Percentiles rank a stretch among this genome's conserved stretches.
Evolutionary conservation across 2,797 vertebrate species (phyloP).

Genomic region (Micrastur ruficollis): DNA sequence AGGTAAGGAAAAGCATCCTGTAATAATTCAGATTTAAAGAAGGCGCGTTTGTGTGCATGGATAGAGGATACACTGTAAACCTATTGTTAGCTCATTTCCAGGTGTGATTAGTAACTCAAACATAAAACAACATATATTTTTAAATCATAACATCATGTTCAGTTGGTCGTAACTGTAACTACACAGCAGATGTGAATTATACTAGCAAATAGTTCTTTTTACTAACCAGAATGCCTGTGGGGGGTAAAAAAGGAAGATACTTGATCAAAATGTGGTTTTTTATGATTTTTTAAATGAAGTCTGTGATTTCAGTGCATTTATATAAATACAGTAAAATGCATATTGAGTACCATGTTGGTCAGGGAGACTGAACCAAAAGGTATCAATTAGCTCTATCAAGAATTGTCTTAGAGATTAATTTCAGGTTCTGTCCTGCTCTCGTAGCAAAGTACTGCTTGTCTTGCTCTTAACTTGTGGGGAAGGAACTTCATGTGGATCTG

Average conservation of each 20-base stretch:
- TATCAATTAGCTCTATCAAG: not conserved
- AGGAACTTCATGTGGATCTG: not conserved
- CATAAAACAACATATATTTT: not conserved
- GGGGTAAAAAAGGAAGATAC: not conserved
- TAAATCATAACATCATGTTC: not conserved
- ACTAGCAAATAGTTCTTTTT: not conserved
- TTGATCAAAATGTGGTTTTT: not conserved
- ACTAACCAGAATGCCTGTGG: not conserved
- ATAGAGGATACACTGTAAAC: not conserved
- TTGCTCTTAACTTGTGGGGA: not conserved
- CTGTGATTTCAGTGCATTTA: not conserved
- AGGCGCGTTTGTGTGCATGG: not conserved
- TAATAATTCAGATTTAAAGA: not conserved
- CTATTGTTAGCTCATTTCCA: not conserved
- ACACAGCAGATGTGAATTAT: not conserved
- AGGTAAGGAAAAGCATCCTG: not conserved
- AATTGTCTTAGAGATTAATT: not conserved
- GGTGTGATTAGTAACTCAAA: not conserved
- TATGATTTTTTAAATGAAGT: not conserved
- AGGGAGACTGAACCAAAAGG: not conserved
- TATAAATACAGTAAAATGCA: not conserved
- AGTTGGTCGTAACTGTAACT: not conserved
- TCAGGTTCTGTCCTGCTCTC: not conserved
- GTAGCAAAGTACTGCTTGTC: not conserved
- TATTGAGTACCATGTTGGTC: fast-evolving